Conservation (phyloP, 2,113 vertebrate species). For the Zingel zingel region DNA sequence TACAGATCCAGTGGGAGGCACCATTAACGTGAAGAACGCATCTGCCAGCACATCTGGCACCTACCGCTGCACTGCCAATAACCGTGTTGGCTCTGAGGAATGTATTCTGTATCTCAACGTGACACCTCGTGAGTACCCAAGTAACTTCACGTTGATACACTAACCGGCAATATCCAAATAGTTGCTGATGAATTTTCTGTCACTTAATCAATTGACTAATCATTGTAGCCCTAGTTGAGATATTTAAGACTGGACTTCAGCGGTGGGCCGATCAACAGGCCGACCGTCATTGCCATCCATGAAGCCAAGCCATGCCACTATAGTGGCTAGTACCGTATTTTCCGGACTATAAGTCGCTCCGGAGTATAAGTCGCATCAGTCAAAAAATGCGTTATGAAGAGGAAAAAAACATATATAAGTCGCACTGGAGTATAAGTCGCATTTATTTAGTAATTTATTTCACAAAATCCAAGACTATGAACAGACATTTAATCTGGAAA, state of each 20-base stretch:
- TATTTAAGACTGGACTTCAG: background rate
- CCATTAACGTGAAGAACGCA: conserved; percentile 90
- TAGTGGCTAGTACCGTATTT: background rate
- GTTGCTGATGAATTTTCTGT: no score
- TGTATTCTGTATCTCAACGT: conserved; percentile 88
- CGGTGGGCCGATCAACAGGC: background rate
- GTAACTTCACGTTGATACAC: background rate
- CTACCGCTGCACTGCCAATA: conserved; percentile 88
- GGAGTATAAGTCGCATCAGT: no score
- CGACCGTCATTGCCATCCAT: background rate
- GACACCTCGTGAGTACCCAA: conserved; percentile 89
- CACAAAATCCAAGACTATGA: no score
- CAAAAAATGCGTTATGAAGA: no score
- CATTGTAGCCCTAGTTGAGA: no score
- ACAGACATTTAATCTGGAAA: no score
- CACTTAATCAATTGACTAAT: no score
- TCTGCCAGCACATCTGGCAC: conserved; percentile 87
- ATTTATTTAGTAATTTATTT: no score
- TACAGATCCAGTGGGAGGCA: conserved; percentile 86
- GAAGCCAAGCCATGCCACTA: background rate
- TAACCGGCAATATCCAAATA: no score
- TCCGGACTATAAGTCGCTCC: no score
- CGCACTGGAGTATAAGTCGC: no score
- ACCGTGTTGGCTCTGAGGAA: conserved; percentile 90
- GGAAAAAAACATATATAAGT: no score